phyloP scores from a whole-genome alignment of 2,113 vertebrate species.

The Scolopax mira region DNA sequence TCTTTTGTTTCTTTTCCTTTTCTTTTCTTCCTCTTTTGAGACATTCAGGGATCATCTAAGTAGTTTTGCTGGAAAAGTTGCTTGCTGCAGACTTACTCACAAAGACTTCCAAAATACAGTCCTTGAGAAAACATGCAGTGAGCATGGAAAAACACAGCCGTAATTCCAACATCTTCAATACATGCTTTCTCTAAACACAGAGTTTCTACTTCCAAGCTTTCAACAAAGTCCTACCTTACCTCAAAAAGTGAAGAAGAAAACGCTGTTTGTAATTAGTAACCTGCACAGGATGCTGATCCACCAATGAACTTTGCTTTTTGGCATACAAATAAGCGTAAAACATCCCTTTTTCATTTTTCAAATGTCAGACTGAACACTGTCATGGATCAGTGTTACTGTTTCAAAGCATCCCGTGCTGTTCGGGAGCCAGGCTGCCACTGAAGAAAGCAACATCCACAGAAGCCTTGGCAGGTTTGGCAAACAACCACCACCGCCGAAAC shows the following conservation, averaged over 20 bases:
- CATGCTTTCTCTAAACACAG: neutral
- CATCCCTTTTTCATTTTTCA: neutral
- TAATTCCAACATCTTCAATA: neutral
- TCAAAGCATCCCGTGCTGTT: neutral
- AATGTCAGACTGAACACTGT: neutral
- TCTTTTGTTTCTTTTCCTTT: too few relatives aligned
- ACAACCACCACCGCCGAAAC: neutral
- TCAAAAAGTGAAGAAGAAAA: neutral
- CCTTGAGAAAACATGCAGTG: neutral
- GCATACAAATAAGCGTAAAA: neutral
- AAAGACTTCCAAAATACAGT: neutral
- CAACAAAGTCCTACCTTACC: neutral
- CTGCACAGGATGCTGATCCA: neutral
- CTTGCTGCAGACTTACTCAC: neutral
- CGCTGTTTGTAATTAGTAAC: neutral
- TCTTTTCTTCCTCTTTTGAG: neutral
- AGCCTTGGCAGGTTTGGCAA: neutral
- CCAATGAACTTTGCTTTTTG: neutral
- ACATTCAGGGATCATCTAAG: neutral
- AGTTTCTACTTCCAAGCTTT: neutral
- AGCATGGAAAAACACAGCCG: fast-evolving
- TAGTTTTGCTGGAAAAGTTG: neutral
- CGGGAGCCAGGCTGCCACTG: neutral
- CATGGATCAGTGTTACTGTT: neutral
- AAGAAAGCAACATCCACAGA: neutral